Conservation (phyloP, 2,888 invertebrate species). For the Pyralis farinalis region DNA sequence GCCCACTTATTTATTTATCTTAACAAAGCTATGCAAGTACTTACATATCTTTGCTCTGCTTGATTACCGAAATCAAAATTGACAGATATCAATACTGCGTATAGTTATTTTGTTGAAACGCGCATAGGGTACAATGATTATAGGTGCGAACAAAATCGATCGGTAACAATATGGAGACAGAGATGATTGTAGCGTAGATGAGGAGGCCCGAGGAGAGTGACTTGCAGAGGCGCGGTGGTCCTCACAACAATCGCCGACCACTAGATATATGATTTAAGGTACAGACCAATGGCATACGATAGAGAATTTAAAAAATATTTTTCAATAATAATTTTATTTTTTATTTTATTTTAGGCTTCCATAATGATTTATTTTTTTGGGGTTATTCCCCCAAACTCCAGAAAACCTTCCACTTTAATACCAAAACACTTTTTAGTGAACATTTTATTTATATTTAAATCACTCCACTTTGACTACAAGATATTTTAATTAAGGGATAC, state of each 20-base stretch:
- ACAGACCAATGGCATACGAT: slow-evolving; percentile 14
- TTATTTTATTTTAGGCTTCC: slow-evolving; percentile 16
- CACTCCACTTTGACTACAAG: too few relatives aligned
- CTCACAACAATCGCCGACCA: slow-evolving; percentile 53
- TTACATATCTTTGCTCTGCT: slow-evolving; percentile 27
- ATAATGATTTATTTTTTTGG: too few relatives aligned
- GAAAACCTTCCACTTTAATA: too few relatives aligned
- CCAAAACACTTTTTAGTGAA: too few relatives aligned
- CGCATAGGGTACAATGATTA: slow-evolving; percentile 26
- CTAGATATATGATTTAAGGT: slow-evolving; percentile 35
- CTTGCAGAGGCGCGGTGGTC: slow-evolving; percentile 73
- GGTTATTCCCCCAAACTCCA: too few relatives aligned
- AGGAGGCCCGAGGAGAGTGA: slow-evolving; percentile 37
- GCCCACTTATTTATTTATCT: slow-evolving; percentile 11
- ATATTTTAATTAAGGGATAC: too few relatives aligned
- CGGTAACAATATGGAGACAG: slow-evolving; percentile 18
- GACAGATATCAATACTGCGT: slow-evolving; percentile 58
- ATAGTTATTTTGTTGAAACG: slow-evolving; percentile 47
- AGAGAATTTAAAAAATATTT: not conserved
- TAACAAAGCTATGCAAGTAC: slow-evolving; percentile 11
- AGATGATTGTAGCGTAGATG: slow-evolving; percentile 18
- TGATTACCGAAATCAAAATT: slow-evolving; percentile 62
- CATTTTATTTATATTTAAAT: too few relatives aligned
- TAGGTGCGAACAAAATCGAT: slow-evolving; percentile 14
- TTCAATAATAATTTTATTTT: too few relatives aligned